Percentiles rank a stretch among this genome's conserved stretches.
Conservation (phyloP, 2,797 vertebrate genomes). For the Sebastes oblongus region DNA sequence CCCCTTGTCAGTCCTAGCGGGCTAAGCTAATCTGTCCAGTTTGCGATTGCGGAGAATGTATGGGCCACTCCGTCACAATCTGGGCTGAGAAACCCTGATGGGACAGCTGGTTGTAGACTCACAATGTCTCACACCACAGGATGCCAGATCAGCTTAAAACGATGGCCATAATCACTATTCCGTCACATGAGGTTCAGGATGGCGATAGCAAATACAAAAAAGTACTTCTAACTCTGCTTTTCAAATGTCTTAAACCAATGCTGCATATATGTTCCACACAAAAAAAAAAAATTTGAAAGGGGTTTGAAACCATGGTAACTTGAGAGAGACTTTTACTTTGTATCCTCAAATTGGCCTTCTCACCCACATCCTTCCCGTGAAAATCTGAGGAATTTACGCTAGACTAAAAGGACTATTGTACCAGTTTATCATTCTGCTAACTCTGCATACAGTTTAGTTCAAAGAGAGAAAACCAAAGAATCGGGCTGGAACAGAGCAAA, state of each 20-base stretch:
- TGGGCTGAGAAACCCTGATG: background rate
- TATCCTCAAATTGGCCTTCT: conserved; percentile 19
- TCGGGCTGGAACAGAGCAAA: conserved; percentile 70
- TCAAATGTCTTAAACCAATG: background rate
- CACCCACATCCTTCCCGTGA: conserved; percentile 21
- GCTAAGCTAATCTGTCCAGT: conserved; percentile 69
- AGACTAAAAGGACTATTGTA: conserved; percentile 37
- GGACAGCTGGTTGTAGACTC: no score
- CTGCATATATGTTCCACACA: conserved; percentile 18
- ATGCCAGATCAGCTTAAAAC: conserved; percentile 76
- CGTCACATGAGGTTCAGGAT: conserved; percentile 39
- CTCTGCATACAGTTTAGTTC: conserved; percentile 50
- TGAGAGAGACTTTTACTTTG: conserved; percentile 33
- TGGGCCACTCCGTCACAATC: conserved; percentile 40
- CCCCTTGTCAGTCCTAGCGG: conserved; percentile 42
- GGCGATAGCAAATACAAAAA: conserved; percentile 23
- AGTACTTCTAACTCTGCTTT: conserved; percentile 9
- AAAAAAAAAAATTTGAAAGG: background rate
- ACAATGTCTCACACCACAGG: conserved; percentile 74
- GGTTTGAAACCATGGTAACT: conserved; percentile 38
- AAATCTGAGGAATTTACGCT: conserved; percentile 37
- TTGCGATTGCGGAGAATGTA: conserved; percentile 43
- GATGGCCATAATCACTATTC: conserved; percentile 58
- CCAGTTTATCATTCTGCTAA: conserved; percentile 39
- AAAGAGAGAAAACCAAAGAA: conserved; percentile 53